Conservation (phyloP, 2,113 vertebrate genomes). For the Dasyornis broadbenti region DNA sequence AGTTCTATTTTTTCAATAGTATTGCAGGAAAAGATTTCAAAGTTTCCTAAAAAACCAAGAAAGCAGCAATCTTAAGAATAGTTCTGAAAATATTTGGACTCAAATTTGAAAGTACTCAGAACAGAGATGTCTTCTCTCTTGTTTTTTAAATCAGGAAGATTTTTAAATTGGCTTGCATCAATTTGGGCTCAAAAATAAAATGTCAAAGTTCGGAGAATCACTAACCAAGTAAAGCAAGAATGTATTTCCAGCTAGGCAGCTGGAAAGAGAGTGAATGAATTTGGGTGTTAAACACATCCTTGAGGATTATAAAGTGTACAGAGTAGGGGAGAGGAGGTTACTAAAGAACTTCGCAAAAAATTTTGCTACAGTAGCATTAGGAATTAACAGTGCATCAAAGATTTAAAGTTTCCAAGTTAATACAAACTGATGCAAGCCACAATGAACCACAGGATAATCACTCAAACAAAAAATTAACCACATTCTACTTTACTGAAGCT, state of each 20-base stretch:
- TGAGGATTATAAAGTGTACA: neutral
- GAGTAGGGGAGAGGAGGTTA: neutral
- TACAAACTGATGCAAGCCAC: slow-evolving; percentile 17
- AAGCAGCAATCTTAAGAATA: neutral
- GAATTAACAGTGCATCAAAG: slow-evolving; percentile 59
- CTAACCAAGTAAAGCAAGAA: neutral
- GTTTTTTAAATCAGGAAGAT: neutral
- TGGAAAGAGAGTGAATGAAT: neutral
- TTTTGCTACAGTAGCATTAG: slow-evolving; percentile 52
- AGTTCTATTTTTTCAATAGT: neutral
- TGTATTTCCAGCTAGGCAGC: slow-evolving; percentile 2
- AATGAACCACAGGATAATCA: slow-evolving; percentile 26
- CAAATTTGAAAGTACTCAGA: neutral
- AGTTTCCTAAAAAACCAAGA: neutral
- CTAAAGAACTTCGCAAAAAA: slow-evolving; percentile 29
- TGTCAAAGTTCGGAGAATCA: neutral
- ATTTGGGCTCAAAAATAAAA: slow-evolving; percentile 23
- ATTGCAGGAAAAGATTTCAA: neutral
- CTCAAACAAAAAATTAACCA: neutral
- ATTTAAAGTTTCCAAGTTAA: slow-evolving; percentile 33
- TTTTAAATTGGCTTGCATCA: neutral
- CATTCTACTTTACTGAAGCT: slow-evolving; percentile 5
- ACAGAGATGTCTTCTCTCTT: neutral
- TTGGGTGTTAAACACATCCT: slow-evolving; percentile 3
- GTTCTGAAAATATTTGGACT: neutral